Base-by-base conservation (phyloP, 2,797 vertebrate genomes). In the Sebastes wilsoni region DNA sequence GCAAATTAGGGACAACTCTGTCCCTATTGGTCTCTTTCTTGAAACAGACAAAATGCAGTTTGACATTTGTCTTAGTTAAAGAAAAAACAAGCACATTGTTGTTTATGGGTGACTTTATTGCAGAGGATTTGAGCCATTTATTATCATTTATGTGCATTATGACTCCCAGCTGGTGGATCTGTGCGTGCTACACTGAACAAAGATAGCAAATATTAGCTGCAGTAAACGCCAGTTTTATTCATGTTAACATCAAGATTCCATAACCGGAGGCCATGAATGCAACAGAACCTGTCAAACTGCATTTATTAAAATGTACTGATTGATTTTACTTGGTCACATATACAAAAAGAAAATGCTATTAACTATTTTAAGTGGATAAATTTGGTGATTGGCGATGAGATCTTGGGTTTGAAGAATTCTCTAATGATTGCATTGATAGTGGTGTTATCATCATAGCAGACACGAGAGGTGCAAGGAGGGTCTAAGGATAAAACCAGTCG, bases 181-280 rank as follows among this genome's bases (percentile, higher is more conserved):
- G 82, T 87, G 78, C 79, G 85, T 78, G 84, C 87, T 88, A 88
- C 76, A 66, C 34, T 92, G 86, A 90, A 83, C 88, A 90, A 80
- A 90, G 83, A 88, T 84, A 70, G 80, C 77, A 88, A 87, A 91
- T 90, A 87, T 90, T 86, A 91, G 84, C 86, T 55, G 56, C 65
- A 85, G 83, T 87, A 87, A 92, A 93, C 87, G 86, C 74, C 90
- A 94, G 86, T 85, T 90, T 90, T 85, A 86, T 89, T 87, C 85
- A 91, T 90, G 90, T 38, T 93, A 83, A 91, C 70, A 22, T 82
- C 71, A 89, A 68, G 85, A 87, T 83, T 66, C 77, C 49, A 68
- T 81, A 86, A 84, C 91, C 81, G 49, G 66, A 81, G 85, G 92
- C 89, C 80, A 87, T 86, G 72, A 89, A 91, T 84, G 79, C 87